Evolutionary conservation across 92 coral and sea anemone genomes (phyloP), one percentile per base, ranked within the genome.

Genomic region (Palythoa grandiflora): DNA sequence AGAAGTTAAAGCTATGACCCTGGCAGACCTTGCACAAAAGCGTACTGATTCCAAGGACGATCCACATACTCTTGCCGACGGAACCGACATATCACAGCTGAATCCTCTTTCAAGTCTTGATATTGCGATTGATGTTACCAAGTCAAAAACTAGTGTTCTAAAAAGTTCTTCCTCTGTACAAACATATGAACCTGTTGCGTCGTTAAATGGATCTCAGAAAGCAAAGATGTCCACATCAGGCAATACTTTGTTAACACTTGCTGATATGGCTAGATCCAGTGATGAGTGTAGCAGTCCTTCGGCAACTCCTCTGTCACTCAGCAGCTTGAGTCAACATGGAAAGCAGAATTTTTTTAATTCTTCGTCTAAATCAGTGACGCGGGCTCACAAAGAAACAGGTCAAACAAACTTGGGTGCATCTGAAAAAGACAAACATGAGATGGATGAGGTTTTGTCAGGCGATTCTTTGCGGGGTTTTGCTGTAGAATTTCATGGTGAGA

Each of bases 21-120:
- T 77, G 9, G 65, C 83, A 21, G 83, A 77, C 50, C 68, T 77
- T 1, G 66, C 83, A 35, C 20, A 54, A 54, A 28, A 53, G 61
- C 11, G 53, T 40, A 77, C 66, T 77, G 13, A 51, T n/a, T 19
- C 38, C 15, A 12, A 47, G 5, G 13, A 12, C 1, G 28, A 53
- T 51, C 48, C 28, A 12, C 21, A 53, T 77, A 66, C 83, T 19
- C 2, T 12, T 63, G 17, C 15, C 9, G 50, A 44, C 50, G 3
- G 50, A 55, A 55, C 61, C 12, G 3, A 55, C 11, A 55, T 11
- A 9, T 0, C 70, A 70, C 75, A 70, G 10, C 71, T 20, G 5
- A 70, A 14, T 9, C 8, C 75, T 35, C 14, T 11, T 35, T 35
- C 75, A 35, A 9, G 10, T 15, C 5, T 4, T 19, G 70, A 10